Base-by-base conservation (phyloP, 2,113 vertebrate genomes). In the Geothlypis trichas region DNA sequence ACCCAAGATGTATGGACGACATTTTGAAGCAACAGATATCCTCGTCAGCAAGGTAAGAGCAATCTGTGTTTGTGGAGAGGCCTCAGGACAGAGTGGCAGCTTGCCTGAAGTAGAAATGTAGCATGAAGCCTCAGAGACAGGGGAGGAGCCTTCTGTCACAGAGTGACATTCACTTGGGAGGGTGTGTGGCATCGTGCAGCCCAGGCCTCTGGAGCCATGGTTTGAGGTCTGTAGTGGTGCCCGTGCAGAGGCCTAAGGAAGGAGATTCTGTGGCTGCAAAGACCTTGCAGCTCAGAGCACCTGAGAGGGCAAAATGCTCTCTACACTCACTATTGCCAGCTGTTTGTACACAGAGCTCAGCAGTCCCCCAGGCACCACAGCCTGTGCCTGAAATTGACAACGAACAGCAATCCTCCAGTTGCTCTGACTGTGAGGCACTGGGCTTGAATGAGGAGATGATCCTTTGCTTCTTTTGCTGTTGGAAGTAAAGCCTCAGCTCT, bases 1-100 rank as follows among this genome's bases (percentile, higher is more conserved):
- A 2, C 99, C 99, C n/a, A 99, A 99, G 97, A 99, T 99, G 99
- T 99, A 97, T 14, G 99, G 99, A 37, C 98, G 99, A 69, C 99
- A 99, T 77, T 99, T 99, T 94, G 99, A 99, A 96, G 99, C 99
- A 44, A 99, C 99, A 6, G 99, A 99, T 92, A 94, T 99, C 76
- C 98, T 99, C 1, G 99, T 99, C 95, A 99, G 99, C 93, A 99
- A 99, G 99, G 99, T 99, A 97, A 96, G 54, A 31, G 27, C 87
- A 16, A 6, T 12, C 28, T 33, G 16, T 1, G 0, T 33, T 77
- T 61, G 21, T 49, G 69, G n/a, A 35, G 49, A 44, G 72, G 46
- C 51, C 46, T 62, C 47, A 10, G 13, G 75, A 9, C 7, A 3
- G 6, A 8, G 20, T 2, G 24, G 42, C 12, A 61, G 47, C 23